Percentiles rank a stretch among this genome's conserved stretches.
Conservation (phyloP, 1,140 invertebrate genomes). For the Adelges cooleyi region DNA sequence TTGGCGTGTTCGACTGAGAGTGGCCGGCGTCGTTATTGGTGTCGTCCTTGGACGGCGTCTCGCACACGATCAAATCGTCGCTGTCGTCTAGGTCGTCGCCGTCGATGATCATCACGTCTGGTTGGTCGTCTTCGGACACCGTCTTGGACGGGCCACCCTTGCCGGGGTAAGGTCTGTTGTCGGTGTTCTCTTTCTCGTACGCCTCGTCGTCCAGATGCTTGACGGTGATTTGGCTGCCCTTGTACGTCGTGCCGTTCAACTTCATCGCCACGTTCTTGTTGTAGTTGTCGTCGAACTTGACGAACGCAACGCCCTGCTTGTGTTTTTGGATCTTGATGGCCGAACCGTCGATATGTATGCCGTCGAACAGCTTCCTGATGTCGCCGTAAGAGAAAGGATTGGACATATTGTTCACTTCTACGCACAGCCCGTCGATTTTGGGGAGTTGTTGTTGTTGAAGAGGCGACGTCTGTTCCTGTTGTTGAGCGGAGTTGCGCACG, state of each 20-base stretch:
- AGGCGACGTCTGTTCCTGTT: not conserved
- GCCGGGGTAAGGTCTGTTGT: not conserved
- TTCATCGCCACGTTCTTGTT: conserved; percentile 4
- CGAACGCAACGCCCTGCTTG: conserved; percentile 9
- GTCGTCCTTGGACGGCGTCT: not conserved
- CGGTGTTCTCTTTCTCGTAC: conserved; percentile 1
- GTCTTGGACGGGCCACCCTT: not conserved
- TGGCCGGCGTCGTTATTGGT: not conserved
- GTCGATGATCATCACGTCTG: not conserved
- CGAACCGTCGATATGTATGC: conserved; percentile 11
- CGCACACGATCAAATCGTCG: not conserved
- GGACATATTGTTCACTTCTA: conserved; percentile 7
- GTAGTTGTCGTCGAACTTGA: not conserved
- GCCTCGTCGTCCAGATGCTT: conserved; percentile 9
- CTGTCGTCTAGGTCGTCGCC: not conserved
- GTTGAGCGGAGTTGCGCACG: not conserved
- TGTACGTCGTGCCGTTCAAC: not conserved
- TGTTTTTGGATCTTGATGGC: conserved; percentile 10
- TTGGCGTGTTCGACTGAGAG: not conserved
- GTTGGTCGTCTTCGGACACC: not conserved
- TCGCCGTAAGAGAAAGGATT: conserved; percentile 1
- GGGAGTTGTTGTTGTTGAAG: not conserved
- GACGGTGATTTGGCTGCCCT: not conserved
- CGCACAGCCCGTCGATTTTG: not conserved
- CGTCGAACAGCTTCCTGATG: conserved; percentile 2